phyloP scores from a whole-genome alignment of 2,888 invertebrate genomes.

The Lasioglossum pauxillum region DNA sequence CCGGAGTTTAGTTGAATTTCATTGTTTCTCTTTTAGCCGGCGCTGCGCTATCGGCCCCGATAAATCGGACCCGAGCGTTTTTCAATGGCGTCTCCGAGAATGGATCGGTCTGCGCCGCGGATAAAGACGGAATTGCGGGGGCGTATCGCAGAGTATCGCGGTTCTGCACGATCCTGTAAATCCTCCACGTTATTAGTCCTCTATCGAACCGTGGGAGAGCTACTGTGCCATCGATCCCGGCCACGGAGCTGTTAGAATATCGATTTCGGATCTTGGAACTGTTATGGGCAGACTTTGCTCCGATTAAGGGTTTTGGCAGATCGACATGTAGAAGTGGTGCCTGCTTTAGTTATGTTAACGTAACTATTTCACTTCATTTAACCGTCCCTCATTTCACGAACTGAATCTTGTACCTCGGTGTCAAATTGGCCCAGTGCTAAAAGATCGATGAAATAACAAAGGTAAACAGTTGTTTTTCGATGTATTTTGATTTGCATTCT shows the following conservation, averaged over 20 bases:
- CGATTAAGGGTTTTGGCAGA: not conserved
- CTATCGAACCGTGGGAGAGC: conserved; percentile 10
- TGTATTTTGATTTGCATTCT: too few species aligned
- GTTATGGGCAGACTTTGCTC: not conserved
- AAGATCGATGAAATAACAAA: too few species aligned
- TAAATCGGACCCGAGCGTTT: conserved; percentile 64
- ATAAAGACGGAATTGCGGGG: conserved; percentile 37
- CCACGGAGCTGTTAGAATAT: not conserved
- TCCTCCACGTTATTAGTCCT: conserved; percentile 40
- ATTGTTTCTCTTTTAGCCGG: conserved; percentile 70
- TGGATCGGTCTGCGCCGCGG: conserved; percentile 36
- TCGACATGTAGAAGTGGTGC: not conserved
- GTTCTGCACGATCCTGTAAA: conserved; percentile 33
- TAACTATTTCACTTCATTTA: not conserved
- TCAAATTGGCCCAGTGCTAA: too few species aligned
- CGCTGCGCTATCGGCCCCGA: conserved; percentile 51
- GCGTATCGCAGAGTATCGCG: conserved; percentile 1
- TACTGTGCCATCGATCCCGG: not conserved
- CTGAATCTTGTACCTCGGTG: too few species aligned
- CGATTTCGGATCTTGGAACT: not conserved
- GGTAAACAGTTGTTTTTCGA: too few species aligned
- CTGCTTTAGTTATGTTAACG: not conserved
- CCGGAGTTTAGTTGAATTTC: conserved; percentile 73
- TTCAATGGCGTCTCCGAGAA: conserved; percentile 57
- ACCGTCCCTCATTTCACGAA: too few species aligned